phyloP scores from a whole-genome alignment of 2,797 vertebrate genomes.

The Scleropages formosus region DNA sequence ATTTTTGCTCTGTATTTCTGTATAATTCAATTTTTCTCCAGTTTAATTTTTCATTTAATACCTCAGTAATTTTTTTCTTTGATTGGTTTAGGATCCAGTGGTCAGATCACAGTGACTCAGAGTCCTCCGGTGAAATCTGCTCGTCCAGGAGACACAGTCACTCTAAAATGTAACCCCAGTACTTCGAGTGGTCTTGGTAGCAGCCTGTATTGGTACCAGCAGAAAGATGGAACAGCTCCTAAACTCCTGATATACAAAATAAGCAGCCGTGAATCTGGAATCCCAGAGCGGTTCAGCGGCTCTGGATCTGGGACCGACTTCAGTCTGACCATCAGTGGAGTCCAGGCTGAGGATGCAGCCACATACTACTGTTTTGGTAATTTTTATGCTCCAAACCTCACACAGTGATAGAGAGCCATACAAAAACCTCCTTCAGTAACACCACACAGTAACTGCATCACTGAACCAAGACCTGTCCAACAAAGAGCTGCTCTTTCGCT shows the following conservation, averaged over 20 bases:
- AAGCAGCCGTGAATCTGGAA: not conserved
- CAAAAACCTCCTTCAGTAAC: not conserved
- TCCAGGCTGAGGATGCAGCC: not conserved
- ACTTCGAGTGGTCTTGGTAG: not conserved
- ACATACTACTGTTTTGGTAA: not conserved
- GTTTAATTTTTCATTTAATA: conserved; percentile 14
- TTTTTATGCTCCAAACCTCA: not conserved
- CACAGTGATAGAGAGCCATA: not conserved
- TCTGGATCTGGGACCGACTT: conserved; percentile 19
- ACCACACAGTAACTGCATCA: not conserved
- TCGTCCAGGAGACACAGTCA: conserved; percentile 28
- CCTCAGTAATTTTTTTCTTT: not conserved
- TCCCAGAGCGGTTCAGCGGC: conserved; percentile 3
- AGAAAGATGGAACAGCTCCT: not conserved
- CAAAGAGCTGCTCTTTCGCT: too few relatives aligned
- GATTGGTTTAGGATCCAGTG: conserved; percentile 27
- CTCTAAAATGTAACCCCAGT: conserved; percentile 29
- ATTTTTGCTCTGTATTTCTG: not conserved
- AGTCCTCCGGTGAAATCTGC: conserved; percentile 32
- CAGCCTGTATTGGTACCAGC: not conserved
- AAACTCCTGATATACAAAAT: not conserved
- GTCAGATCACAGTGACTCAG: conserved; percentile 33
- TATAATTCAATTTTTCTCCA: not conserved
- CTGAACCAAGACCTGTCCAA: not conserved
- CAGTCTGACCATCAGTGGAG: not conserved